phyloP scores from a whole-genome alignment of 2,113 vertebrate species.

The Lepus timidus region DNA sequence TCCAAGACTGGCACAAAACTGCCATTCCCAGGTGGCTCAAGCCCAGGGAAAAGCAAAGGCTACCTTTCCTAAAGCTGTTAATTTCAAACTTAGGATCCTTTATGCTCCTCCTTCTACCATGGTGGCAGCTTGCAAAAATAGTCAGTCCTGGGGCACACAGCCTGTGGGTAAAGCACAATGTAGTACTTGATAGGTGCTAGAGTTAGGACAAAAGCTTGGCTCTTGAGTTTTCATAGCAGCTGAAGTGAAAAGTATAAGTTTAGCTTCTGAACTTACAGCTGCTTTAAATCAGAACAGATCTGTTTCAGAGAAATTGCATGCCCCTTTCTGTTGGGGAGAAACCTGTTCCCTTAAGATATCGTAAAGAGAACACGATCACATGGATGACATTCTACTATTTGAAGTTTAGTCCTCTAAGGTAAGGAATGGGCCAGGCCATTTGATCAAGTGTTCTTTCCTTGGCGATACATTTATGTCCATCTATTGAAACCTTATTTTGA shows the following conservation, averaged over 20 bases:
- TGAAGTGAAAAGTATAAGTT: conserved; percentile 13
- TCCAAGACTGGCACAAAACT: neutral
- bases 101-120: neutral
- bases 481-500: neutral
- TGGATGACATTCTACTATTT: neutral
- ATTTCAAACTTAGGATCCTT: conserved; percentile 31
- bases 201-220: neutral
- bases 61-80: neutral
- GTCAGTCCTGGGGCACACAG: neutral
- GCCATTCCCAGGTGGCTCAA: neutral
- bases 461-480: neutral
- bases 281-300: conserved; percentile 54
- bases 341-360: conserved; percentile 13
- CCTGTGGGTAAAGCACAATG: neutral
- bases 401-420: conserved; percentile 20
- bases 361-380: conserved; percentile 9
- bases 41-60: neutral
- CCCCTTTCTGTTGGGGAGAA: conserved; percentile 50
- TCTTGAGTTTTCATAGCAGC: neutral
- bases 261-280: conserved; percentile 18
- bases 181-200: neutral
- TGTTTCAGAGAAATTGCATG: neutral
- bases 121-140: neutral
- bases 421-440: neutral
- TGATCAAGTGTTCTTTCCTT: neutral